phyloP scores from a whole-genome alignment of 2,888 invertebrate species.

The Orthosia gothica region DNA sequence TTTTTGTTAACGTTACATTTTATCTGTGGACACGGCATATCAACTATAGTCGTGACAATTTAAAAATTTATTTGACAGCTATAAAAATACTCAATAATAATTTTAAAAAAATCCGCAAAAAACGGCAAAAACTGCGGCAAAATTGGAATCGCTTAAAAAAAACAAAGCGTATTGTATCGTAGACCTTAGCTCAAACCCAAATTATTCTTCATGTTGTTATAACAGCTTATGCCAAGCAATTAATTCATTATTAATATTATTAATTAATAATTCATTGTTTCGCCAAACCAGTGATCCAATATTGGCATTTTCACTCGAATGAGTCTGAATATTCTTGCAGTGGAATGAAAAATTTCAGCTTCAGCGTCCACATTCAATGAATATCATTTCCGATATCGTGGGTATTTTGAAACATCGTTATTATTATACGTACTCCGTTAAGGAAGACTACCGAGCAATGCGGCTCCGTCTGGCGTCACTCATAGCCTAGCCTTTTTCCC shows the following conservation, averaged over 20 bases:
- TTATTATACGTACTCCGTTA: constrained; percentile 28
- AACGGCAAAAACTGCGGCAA: no score
- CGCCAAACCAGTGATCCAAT: constrained; percentile 23
- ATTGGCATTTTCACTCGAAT: constrained; percentile 16
- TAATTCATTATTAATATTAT: no score
- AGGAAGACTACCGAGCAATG: no score
- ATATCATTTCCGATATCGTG: constrained; percentile 41
- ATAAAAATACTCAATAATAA: no score
- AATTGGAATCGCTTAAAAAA: background rate
- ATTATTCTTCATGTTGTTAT: background rate
- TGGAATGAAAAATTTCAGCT: constrained; percentile 40
- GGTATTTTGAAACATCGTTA: constrained; percentile 33
- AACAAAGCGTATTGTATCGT: background rate
- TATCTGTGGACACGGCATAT: no score
- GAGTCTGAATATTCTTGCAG: constrained; percentile 22
- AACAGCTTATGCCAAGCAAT: background rate
- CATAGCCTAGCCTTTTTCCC: no score
- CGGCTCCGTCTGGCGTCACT: no score
- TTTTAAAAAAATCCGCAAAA: no score
- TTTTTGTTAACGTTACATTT: background rate
- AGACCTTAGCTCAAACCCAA: background rate
- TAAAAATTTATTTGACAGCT: no score
- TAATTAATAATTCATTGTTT: constrained; percentile 11
- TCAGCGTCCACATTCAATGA: constrained; percentile 37
- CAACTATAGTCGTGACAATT: no score